phyloP scores from a whole-genome alignment of 2,888 invertebrate species.

The Cephonodes hylas region DNA sequence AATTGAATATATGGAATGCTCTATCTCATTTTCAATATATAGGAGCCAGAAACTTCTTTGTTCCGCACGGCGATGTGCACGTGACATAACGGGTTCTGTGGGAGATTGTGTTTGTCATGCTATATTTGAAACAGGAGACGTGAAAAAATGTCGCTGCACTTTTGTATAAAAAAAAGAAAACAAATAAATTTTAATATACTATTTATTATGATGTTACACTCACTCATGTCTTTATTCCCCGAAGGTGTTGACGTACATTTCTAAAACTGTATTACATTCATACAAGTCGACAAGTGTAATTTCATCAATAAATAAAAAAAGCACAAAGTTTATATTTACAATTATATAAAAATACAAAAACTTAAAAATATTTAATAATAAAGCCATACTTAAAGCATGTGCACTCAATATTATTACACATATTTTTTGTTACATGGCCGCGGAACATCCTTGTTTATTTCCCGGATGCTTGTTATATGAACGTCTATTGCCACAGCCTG shows the following conservation, averaged over 20 bases:
- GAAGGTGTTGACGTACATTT: no score
- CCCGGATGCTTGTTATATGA: background rate
- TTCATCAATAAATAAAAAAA: no score
- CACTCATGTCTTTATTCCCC: no score
- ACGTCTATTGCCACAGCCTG: background rate
- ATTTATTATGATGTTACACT: no score
- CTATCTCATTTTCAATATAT: background rate
- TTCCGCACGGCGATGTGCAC: background rate
- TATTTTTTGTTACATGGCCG: background rate
- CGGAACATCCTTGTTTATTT: conserved; percentile 2
- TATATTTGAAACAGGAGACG: background rate
- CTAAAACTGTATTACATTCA: no score
- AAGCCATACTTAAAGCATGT: background rate
- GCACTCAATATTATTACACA: background rate
- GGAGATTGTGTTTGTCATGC: background rate
- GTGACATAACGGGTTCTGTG: background rate
- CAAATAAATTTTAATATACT: no score
- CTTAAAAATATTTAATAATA: no score
- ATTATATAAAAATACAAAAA: no score
- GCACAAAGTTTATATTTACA: no score
- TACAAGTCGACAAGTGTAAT: no score
- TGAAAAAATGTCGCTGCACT: background rate
- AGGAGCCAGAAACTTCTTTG: background rate
- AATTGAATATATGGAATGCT: no score
- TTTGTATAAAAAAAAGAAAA: background rate